A percentile compares a stretch with the other conserved stretches of the same genome.
Conservation (phyloP, 2,113 vertebrate species). For the Pollimyrus isidori region DNA sequence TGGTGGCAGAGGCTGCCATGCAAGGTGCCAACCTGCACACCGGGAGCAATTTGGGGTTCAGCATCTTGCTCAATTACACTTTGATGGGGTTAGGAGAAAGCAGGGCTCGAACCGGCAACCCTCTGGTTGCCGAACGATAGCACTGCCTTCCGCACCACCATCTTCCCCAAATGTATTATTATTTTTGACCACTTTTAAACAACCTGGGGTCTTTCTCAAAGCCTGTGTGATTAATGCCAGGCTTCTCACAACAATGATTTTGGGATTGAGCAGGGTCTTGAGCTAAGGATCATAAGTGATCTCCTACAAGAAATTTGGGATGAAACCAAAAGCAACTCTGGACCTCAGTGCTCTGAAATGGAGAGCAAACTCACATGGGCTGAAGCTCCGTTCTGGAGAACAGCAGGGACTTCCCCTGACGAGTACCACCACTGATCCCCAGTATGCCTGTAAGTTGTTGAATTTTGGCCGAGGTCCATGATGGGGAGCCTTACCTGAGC, state of each 20-base stretch:
- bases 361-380: background rate
- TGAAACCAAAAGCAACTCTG: background rate
- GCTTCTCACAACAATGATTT: background rate
- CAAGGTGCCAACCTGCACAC: too few species aligned
- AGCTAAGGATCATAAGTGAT: background rate
- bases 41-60: too few species aligned
- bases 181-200: background rate
- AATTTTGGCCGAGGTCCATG: background rate
- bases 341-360: background rate
- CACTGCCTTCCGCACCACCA: too few species aligned
- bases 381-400: background rate
- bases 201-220: background rate
- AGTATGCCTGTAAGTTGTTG: background rate
- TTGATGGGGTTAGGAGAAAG: too few species aligned
- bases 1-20: too few species aligned
- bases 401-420: background rate
- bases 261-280: background rate
- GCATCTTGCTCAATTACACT: too few species aligned
- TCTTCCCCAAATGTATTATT: too few species aligned
- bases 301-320: background rate
- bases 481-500: conserved; percentile 67
- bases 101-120: too few species aligned
- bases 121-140: too few species aligned
- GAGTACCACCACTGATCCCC: background rate
- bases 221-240: background rate